These are phyloP conservation scores for Tortrix viridana DNA, from an alignment of 2,888 invertebrate genomes.

Conservation along the genomic window DNA sequence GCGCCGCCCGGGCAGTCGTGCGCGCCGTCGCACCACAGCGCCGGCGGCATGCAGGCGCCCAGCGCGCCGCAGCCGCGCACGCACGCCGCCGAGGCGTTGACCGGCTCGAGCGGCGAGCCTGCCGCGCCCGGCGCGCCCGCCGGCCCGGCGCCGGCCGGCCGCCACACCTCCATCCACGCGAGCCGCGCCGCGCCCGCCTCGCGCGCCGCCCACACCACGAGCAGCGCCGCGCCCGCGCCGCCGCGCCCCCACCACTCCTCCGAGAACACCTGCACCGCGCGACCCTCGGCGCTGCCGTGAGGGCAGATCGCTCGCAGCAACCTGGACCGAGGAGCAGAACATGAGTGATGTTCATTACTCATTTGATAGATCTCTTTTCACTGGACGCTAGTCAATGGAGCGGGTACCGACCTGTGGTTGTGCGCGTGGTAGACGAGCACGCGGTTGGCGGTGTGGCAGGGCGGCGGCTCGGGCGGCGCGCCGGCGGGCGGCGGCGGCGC, in stretches of 20 bases:
- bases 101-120: slow-evolving; percentile 47
- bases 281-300: slow-evolving; percentile 86
- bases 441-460: slow-evolving; percentile 91
- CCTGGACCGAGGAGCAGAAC: slow-evolving; percentile 48
- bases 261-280: slow-evolving; percentile 90
- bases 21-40: slow-evolving; percentile 90
- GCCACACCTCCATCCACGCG: slow-evolving; percentile 62
- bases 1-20: slow-evolving; percentile 87
- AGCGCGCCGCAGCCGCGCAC: slow-evolving; percentile 86
- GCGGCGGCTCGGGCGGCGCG: slow-evolving; percentile 85
- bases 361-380: too few relatives aligned
- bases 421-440: slow-evolving; percentile 92
- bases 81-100: slow-evolving; percentile 63
- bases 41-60: slow-evolving; percentile 90
- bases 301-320: slow-evolving; percentile 89
- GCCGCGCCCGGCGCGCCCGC: slow-evolving; percentile 75
- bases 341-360: too few relatives aligned
- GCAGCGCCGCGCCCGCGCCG: slow-evolving; percentile 86
- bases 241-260: slow-evolving; percentile 87
- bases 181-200: slow-evolving; percentile 91
- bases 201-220: slow-evolving; percentile 93
- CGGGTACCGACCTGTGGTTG: slow-evolving; percentile 71
- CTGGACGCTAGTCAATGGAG: too few relatives aligned
- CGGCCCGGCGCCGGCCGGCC: slow-evolving; percentile 65
- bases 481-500: slow-evolving; percentile 85